Evolutionary conservation across 2,888 invertebrate species (phyloP), one percentile per base, ranked within the genome.

Genomic region (Pseudoips prasinana): DNA sequence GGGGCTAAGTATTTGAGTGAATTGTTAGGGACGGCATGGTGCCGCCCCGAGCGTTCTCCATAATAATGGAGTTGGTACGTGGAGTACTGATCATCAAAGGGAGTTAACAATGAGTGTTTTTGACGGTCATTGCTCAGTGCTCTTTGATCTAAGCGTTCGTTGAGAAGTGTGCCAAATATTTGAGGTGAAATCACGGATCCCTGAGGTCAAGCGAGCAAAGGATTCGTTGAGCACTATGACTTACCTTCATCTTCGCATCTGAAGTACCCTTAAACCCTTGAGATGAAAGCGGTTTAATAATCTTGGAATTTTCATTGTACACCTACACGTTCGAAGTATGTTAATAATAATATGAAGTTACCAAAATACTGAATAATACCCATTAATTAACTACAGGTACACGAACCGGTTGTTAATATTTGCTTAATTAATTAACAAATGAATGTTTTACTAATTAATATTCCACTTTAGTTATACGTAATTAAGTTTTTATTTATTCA

Each of bases 81-180:
- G 46, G 59, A 68, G 68, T 46, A 58, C 58, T 58, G 63, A 70
- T 66, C 67, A 68, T 73, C 75, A 79, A 78, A 78, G 73, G 63
- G 64, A 68, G 62, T 65, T 66, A 65, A 71, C 68, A 64, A 67
- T 61, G 64, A 73, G 67, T 70, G 71, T 64, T 73, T 69, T 67
- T 64, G 71, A 69, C 68, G 73, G 72, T 71, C 69, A 76, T 68
- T 64, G 58, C 57, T 57, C 58, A 53, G 60, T 58, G 63, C 57
- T 54, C 74, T 80, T 79, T 79, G 78, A 80, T 73, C 71, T 64
- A 46, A 52, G 50, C 56, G 58, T 50, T 49, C 29, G 46, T 43
- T 50, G 58, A 58, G 49, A 63, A 67, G 63, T 55, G 62, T 54
- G 57, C 52, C 58, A 69, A 75, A 75, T 71, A 62, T 76, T 74